Percentiles rank a stretch among this genome's conserved stretches.
phyloP scores from a whole-genome alignment of 1,140 invertebrate genomes.

The Leptinotarsa texana region DNA sequence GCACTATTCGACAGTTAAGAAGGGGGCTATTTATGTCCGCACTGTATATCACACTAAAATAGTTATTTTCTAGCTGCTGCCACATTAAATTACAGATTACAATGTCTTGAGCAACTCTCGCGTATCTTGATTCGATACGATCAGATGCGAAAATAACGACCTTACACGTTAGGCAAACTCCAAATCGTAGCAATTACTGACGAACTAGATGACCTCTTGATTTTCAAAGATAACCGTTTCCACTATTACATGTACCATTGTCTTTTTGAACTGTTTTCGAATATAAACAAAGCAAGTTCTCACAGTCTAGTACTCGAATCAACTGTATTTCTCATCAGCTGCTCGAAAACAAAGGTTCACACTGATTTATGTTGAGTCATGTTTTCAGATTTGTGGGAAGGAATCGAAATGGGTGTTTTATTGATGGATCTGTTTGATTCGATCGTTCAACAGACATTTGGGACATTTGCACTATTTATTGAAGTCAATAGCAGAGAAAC shows the following conservation, averaged over 20 bases:
- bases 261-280: not conserved
- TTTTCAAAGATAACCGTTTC: not conserved
- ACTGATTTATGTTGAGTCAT: not conserved
- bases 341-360: not conserved
- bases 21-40: too few species aligned
- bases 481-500: too few species aligned
- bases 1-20: too few species aligned
- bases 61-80: too few species aligned
- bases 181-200: not conserved
- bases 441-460: not conserved
- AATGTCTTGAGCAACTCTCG: not conserved
- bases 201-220: conserved; percentile 5
- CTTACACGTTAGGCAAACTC: not conserved
- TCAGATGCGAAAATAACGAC: not conserved
- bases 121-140: not conserved
- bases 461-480: not conserved
- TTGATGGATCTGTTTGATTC: not conserved
- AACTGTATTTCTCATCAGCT: not conserved
- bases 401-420: not conserved
- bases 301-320: not conserved
- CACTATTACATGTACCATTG: conserved; percentile 3
- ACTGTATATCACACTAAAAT: too few species aligned
- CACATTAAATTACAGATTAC: not conserved
- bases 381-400: not conserved
- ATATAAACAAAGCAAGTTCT: not conserved